Evolutionary conservation across 2,113 vertebrate genomes (phyloP).

Genomic region (Notechis scutatus): DNA sequence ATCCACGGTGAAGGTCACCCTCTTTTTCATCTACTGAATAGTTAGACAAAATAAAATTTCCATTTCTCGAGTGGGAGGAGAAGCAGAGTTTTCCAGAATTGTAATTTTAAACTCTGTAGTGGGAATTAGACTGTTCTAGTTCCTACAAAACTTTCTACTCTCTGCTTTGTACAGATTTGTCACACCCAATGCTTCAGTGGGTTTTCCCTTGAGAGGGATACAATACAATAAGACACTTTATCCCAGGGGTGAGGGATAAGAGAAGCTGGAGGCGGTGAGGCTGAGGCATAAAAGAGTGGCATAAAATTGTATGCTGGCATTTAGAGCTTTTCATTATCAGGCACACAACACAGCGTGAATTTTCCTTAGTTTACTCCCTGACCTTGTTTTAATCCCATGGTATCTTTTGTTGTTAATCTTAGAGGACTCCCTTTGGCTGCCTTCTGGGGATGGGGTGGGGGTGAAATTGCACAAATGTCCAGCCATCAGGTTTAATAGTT

Average conservation of each 20-base stretch:
- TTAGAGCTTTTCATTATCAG: constrained; percentile 23
- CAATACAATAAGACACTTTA: constrained; percentile 12
- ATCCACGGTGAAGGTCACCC: neutral
- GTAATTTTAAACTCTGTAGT: neutral
- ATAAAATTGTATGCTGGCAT: neutral
- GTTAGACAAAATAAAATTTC: neutral
- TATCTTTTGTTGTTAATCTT: constrained; percentile 16
- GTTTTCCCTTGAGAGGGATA: constrained; percentile 27
- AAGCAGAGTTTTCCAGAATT: neutral
- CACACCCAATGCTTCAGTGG: constrained; percentile 6
- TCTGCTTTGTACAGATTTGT: constrained; percentile 5
- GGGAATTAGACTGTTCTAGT: neutral
- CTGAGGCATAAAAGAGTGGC: neutral
- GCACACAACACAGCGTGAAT: constrained; percentile 8
- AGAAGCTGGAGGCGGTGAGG: constrained; percentile 12
- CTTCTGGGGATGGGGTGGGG: neutral
- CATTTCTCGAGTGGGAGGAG: neutral
- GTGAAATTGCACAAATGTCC: neutral
- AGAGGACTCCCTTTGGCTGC: constrained; percentile 23
- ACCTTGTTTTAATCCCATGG: constrained; percentile 10
- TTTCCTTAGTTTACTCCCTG: neutral
- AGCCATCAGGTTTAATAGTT: neutral
- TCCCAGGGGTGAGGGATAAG: neutral
- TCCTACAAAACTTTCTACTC: neutral
- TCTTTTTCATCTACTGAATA: neutral